phyloP scores from a whole-genome alignment of 2,888 invertebrate genomes.

The Drosophila vallismaia region DNA sequence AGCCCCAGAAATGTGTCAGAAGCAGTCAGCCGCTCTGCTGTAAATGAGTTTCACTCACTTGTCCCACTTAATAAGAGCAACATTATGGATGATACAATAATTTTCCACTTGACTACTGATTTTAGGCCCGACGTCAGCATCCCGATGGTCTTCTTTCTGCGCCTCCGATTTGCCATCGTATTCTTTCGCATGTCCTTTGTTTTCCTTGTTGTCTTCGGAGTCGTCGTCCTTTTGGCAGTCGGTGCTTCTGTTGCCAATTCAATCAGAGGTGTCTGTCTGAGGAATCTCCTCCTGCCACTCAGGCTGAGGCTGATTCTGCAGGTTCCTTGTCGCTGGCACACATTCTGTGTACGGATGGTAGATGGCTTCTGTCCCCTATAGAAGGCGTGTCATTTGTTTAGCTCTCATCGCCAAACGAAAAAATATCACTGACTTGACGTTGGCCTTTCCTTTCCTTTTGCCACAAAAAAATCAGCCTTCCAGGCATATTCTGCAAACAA shows the following conservation, averaged over 20 bases:
- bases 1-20: conserved; percentile 25
- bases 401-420: conserved; percentile 34
- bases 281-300: conserved; percentile 33
- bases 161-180: conserved; percentile 63
- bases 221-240: not conserved
- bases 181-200: conserved; percentile 41
- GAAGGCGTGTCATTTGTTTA: conserved; percentile 37
- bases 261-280: conserved; percentile 35
- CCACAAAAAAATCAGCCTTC: conserved; percentile 14
- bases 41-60: conserved; percentile 75
- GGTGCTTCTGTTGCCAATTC: conserved; percentile 12
- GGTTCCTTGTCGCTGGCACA: conserved; percentile 27
- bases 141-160: conserved; percentile 73
- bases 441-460: conserved; percentile 6
- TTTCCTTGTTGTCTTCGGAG: conserved; percentile 21
- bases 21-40: conserved; percentile 18
- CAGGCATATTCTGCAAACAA: conserved; percentile 34
- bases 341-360: conserved; percentile 19
- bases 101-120: conserved; percentile 83
- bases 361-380: conserved; percentile 26
- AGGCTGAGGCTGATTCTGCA: conserved; percentile 1
- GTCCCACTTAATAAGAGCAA: conserved; percentile 80
- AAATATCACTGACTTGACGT: conserved; percentile 18
- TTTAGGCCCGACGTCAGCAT: conserved; percentile 66
- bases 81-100: conserved; percentile 83